Conservation (phyloP, 2,113 vertebrate genomes). For the Butorides virescens region DNA sequence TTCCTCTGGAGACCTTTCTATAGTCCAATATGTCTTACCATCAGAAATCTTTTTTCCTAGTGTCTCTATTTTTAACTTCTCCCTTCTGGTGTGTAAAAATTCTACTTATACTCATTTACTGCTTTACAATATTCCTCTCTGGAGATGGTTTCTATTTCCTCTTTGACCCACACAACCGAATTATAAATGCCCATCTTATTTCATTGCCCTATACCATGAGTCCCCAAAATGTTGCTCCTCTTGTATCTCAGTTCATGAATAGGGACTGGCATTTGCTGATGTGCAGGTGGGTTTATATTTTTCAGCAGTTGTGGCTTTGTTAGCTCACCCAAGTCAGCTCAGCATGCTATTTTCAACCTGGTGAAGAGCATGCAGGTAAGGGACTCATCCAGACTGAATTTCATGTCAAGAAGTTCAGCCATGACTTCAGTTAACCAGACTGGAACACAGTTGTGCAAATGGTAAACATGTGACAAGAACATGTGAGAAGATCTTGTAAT, state of each 20-base stretch:
- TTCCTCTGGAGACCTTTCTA: not conserved
- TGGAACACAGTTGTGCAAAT: not conserved
- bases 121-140: not conserved
- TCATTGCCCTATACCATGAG: not conserved
- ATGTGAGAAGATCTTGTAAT: not conserved
- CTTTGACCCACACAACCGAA: not conserved
- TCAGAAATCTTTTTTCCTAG: not conserved
- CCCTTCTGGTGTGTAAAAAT: not conserved
- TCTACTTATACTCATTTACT: not conserved
- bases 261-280: not conserved
- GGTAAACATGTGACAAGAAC: not conserved
- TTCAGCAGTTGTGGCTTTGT: not conserved
- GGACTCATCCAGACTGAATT: not conserved
- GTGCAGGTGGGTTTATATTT: not conserved
- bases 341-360: not conserved
- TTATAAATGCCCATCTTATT: not conserved
- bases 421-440: not conserved
- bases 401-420: not conserved
- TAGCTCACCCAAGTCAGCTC: not conserved
- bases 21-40: not conserved
- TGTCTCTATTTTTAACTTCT: not conserved
- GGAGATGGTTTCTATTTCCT: not conserved
- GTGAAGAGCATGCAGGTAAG: not conserved
- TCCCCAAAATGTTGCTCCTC: not conserved
- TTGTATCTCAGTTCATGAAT: not conserved